A percentile compares a stretch with the other conserved stretches of the same genome.
Evolutionary conservation across 2,888 invertebrate species (phyloP).

Genomic region (Ariolimax columbianus): DNA sequence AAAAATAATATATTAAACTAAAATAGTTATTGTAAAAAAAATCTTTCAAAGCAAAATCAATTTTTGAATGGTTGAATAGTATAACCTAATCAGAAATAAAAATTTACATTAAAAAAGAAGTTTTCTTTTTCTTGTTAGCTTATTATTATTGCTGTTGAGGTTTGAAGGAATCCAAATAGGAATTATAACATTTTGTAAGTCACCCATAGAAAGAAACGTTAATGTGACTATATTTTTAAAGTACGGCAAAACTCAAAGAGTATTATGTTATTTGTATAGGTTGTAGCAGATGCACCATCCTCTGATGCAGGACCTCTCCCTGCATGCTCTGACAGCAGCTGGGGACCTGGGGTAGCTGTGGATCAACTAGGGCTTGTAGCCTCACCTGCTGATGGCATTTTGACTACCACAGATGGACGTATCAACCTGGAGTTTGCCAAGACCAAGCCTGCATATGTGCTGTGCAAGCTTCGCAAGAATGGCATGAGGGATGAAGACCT

Average conservation of each 20-base stretch:
- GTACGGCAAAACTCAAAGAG: neutral
- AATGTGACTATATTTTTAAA: neutral
- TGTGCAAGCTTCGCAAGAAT: constrained; percentile 76
- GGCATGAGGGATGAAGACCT: constrained; percentile 75
- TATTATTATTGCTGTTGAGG: too few relatives aligned
- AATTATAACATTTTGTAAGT: too few relatives aligned
- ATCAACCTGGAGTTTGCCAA: constrained; percentile 84
- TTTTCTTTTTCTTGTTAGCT: too few relatives aligned
- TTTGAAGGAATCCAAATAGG: too few relatives aligned
- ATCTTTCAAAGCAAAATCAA: too few relatives aligned
- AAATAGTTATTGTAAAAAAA: too few relatives aligned
- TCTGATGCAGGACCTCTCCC: constrained; percentile 75
- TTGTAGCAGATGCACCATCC: constrained; percentile 74
- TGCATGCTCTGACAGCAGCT: constrained; percentile 78
- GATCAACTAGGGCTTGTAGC: constrained; percentile 77
- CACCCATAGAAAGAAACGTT: neutral
- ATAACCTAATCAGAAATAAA: too few relatives aligned
- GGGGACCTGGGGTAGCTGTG: constrained; percentile 78
- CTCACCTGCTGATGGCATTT: constrained; percentile 69
- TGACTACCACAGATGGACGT: constrained; percentile 62
- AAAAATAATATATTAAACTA: too few relatives aligned
- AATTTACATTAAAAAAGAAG: too few relatives aligned
- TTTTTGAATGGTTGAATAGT: too few relatives aligned
- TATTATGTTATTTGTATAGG: constrained; percentile 27
- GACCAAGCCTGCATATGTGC: constrained; percentile 85